These are phyloP conservation scores for Gallirallus australis DNA, from an alignment of 2,797 vertebrate genomes.

Conservation along the genomic window DNA sequence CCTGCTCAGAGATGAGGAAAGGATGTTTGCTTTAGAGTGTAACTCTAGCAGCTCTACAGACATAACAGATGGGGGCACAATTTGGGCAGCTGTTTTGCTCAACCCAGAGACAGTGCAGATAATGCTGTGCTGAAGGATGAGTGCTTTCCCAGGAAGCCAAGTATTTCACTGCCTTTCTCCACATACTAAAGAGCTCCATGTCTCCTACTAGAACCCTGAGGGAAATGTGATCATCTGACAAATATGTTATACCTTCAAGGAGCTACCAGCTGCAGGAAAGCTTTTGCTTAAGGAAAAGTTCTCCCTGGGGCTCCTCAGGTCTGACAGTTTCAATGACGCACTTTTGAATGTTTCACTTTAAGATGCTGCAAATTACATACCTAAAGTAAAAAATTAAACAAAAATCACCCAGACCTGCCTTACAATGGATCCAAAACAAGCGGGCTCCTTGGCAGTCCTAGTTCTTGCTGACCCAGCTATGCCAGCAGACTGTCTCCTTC, in stretches of 20 bases:
- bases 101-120: background rate
- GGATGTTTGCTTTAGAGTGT: background rate
- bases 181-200: background rate
- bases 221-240: constrained; percentile 11
- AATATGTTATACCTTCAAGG: background rate
- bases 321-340: background rate
- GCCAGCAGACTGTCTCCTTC: background rate
- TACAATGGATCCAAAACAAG: background rate
- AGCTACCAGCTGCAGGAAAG: background rate
- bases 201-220: background rate
- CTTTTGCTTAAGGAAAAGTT: background rate
- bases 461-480: background rate
- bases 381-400: background rate
- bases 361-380: background rate
- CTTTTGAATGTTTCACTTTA: background rate
- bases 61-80: rapidly evolving
- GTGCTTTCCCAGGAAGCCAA: background rate
- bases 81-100: background rate
- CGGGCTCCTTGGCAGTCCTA: background rate
- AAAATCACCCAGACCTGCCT: background rate
- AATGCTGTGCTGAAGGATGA: background rate
- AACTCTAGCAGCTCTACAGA: background rate
- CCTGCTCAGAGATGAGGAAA: background rate
- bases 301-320: background rate
- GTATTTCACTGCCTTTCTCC: background rate